Base-by-base conservation (phyloP, 2,113 vertebrate genomes). In the Planiliza haematocheilus region DNA sequence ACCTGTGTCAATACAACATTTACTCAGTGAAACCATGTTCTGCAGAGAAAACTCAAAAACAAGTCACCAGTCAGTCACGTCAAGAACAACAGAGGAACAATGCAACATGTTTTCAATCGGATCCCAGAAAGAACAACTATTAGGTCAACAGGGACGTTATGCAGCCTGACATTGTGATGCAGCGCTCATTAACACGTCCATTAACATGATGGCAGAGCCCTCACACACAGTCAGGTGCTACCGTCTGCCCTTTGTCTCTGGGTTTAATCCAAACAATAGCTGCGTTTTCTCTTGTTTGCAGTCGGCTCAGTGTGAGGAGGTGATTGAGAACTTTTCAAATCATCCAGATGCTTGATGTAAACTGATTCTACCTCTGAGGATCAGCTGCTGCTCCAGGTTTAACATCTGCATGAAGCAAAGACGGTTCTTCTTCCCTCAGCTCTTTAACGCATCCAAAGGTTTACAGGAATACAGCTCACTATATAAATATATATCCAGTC, bases 31-130 rank as follows among this genome's bases (percentile, higher is more conserved):
- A 13, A 14, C 50, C 18, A 39, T 55, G 53, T 17, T 52, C 41
- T 53, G 14, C 56, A 50, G 53, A 59, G 67, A 55, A 58, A 49
- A 50, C 43, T 21, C 34, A 8, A 52, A 21, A 24, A 70, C 45
- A 39, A 30, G 24, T 30, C 56, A 34, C 34, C 48, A 13, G 7
- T 12, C 20, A 14, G 4, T 17, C 24, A 30, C 24, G 2, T 30
- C 24, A 30, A 3, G 24, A 30, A 5, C 24, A 30, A 30, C 24
- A 30, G 24, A 30, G 5, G 24, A 30, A 30, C 24, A 30, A 30
- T 5, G 2, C 24, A 30, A 2, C 10, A 7, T 11, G 4, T 67
- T 59, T 7, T 10, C 45, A 21, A 17, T 20, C 3, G 20, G 24
- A 10, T 6, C 43, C 20, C 36, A 12, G 20, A 8, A 8, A 8